A percentile compares a stretch with the other conserved stretches of the same genome.
Conservation (phyloP, 2,888 invertebrate species). For the Caenorhabditis becei region DNA sequence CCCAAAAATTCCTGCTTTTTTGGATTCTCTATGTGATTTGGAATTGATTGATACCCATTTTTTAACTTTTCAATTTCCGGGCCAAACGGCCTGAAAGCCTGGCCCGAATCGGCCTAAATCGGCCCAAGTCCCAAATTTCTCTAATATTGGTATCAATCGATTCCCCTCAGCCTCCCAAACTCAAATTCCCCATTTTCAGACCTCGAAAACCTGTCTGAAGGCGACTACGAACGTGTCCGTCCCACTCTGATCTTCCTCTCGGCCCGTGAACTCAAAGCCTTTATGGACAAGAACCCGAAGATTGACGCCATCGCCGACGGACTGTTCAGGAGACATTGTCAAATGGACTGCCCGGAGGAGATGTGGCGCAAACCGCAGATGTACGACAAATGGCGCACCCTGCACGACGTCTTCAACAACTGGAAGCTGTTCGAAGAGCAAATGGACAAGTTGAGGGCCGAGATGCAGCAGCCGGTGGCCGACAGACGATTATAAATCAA, state of each 20-base stretch:
- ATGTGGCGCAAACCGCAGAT: conserved; percentile 11
- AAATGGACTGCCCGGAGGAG: conserved; percentile 35
- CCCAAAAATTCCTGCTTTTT: no score
- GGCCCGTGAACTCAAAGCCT: conserved; percentile 29
- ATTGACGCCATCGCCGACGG: conserved; percentile 35
- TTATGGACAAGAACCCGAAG: conserved; percentile 36
- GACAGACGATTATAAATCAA: no score
- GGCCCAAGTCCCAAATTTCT: no score
- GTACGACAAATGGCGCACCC: conserved; percentile 28
- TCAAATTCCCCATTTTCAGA: conserved; percentile 12
- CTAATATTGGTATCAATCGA: no score
- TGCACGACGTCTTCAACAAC: conserved; percentile 36
- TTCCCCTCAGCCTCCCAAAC: not conserved
- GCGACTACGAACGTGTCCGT: conserved; percentile 30
- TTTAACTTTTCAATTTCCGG: no score
- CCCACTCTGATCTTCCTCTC: conserved; percentile 22
- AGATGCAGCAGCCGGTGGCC: no score
- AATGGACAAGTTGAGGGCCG: no score
- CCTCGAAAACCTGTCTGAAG: conserved; percentile 16
- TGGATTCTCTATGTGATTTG: no score
- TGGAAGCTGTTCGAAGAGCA: conserved; percentile 31
- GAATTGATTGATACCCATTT: no score
- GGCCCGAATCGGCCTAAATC: no score
- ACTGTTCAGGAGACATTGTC: conserved; percentile 44
- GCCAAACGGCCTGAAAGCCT: no score